phyloP scores from a whole-genome alignment of 2,797 vertebrate genomes.

The Fringilla coelebs region DNA sequence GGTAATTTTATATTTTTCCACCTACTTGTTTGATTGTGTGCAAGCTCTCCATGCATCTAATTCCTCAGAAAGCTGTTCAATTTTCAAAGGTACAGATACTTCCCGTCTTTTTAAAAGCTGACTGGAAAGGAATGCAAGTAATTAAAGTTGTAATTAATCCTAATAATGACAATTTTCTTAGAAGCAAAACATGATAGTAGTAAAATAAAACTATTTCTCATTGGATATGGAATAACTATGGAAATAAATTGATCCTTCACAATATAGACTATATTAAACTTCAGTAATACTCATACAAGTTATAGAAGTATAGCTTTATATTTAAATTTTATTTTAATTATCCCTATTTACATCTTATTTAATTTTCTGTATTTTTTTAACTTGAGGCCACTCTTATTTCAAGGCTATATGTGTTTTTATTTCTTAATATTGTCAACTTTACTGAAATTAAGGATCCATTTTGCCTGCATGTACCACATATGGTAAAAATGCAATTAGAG shows the following conservation, averaged over 20 bases:
- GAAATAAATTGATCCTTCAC: not conserved
- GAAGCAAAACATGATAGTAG: not conserved
- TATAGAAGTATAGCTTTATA: not conserved
- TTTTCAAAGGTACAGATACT: constrained; percentile 89
- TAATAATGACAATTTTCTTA: not conserved
- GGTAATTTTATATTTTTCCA: not conserved
- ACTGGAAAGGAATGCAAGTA: constrained; percentile 73
- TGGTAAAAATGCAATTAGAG: not conserved
- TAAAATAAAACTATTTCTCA: not conserved
- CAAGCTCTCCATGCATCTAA: constrained; percentile 91
- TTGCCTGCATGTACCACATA: not conserved
- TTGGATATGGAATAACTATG: not conserved
- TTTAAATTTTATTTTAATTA: not conserved
- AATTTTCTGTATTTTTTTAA: not conserved
- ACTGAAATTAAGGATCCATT: not conserved
- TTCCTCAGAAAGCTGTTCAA: constrained; percentile 89
- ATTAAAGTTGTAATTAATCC: not conserved
- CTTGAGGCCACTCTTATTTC: not conserved
- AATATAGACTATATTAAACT: not conserved
- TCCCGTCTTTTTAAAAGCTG: constrained; percentile 93
- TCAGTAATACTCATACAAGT: not conserved
- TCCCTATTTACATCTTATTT: not conserved
- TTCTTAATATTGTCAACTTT: not conserved
- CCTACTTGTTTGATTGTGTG: constrained; percentile 79
- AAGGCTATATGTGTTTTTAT: not conserved